A percentile compares a stretch with the other conserved stretches of the same genome.
Evolutionary conservation across 2,888 invertebrate genomes (phyloP).

Genomic region (Sphaerophoria rueppellii): DNA sequence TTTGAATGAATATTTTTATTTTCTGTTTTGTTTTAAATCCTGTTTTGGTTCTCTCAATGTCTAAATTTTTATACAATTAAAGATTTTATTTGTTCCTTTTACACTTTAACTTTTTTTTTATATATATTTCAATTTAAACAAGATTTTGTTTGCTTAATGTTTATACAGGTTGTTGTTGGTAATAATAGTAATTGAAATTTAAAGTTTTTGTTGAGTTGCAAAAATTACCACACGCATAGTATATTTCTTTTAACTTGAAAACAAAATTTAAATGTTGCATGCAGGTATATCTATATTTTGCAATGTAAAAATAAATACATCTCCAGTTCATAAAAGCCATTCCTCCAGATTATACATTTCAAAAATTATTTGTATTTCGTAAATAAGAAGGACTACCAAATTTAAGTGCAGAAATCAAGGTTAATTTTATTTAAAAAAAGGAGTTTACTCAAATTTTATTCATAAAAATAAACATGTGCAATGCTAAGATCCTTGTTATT

Average conservation of each 20-base stretch:
- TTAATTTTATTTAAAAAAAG: no score
- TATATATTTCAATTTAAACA: constrained; percentile 53
- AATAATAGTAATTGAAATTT: constrained; percentile 28
- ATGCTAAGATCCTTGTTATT: no score
- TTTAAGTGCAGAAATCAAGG: no score
- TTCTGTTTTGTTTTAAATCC: constrained; percentile 28
- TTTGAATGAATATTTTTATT: constrained; percentile 62
- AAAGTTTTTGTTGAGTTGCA: constrained; percentile 41
- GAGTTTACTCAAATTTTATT: no score
- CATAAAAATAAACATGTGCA: no score
- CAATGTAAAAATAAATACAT: no score
- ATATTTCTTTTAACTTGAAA: constrained; percentile 23
- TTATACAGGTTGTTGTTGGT: constrained; percentile 36
- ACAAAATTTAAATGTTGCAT: background rate
- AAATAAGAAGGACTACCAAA: no score
- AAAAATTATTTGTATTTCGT: no score
- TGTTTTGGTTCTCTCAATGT: constrained; percentile 54
- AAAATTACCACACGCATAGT: constrained; percentile 41
- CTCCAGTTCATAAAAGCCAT: no score
- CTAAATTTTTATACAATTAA: constrained; percentile 38
- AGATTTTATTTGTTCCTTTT: constrained; percentile 17
- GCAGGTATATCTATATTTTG: no score
- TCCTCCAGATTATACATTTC: no score
- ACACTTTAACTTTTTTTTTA: constrained; percentile 42
- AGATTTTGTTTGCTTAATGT: constrained; percentile 46